Conservation (phyloP, 2,888 invertebrate genomes). For the Caenorhabditis wallacei region DNA sequence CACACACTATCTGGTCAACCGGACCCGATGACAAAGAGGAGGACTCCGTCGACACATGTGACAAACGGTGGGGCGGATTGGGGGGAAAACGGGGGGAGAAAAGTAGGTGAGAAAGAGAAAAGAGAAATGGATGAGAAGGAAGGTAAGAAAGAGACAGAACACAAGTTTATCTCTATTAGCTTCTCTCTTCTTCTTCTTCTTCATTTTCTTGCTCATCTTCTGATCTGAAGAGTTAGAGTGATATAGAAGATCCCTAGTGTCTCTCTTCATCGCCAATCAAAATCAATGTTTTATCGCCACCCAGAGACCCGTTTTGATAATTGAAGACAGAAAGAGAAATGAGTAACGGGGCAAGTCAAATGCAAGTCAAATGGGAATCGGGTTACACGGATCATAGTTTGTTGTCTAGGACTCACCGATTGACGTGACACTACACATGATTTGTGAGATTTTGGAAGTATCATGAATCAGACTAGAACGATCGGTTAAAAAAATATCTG, state of each 20-base stretch:
- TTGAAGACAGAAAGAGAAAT: not conserved
- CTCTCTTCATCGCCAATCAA: constrained; percentile 43
- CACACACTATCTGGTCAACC: constrained; percentile 28
- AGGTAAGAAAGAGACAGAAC: constrained; percentile 34
- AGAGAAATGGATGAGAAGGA: not conserved
- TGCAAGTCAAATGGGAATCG: constrained; percentile 25
- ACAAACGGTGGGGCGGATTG: constrained; percentile 50
- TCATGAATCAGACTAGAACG: constrained; percentile 1
- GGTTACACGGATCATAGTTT: constrained; percentile 34
- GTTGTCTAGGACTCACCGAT: constrained; percentile 20
- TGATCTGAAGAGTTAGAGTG: constrained; percentile 6
- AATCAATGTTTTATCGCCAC: constrained; percentile 53
- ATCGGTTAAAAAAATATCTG: not conserved
- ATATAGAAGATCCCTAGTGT: not conserved
- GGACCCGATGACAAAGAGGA: constrained; percentile 50
- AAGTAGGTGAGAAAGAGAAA: constrained; percentile 28
- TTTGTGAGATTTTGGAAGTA: constrained; percentile 33
- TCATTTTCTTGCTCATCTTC: not conserved
- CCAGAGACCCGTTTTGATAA: not conserved
- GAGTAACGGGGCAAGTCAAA: constrained; percentile 29
- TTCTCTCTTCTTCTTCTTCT: too few relatives aligned
- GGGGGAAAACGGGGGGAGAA: constrained; percentile 29
- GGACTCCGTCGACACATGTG: constrained; percentile 58
- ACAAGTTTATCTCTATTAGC: constrained; percentile 53
- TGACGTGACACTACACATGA: constrained; percentile 43